Base-by-base conservation (phyloP, 2,888 invertebrate species). In the Aphodius granarius region DNA sequence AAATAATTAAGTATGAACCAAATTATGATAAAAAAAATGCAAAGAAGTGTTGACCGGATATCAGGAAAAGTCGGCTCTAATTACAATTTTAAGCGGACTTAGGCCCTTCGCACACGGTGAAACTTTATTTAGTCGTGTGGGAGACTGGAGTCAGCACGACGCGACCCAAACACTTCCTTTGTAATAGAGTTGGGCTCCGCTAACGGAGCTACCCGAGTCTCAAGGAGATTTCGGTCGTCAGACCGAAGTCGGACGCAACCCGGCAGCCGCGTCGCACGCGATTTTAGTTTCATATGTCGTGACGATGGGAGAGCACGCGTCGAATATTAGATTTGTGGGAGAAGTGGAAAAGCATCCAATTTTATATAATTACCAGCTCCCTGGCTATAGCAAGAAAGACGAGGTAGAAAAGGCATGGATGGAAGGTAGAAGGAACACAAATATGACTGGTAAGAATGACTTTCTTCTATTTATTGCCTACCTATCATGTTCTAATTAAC, bases 351-450 rank as follows among this genome's bases (percentile, higher is more conserved):
- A 66, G 17, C 20, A 66, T 16, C 16, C 15, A 66, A 20, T 66
- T 66, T 20, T 66, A 17, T 66, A 66, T 20, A 66, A 66, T 20
- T 66, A 66, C 66, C 18, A 66, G 3, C 66, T 66, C 66, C 66
- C 66, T 20, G 66, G 66, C n/a, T 66, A 66, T 16, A 20, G 19
- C 19, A 66, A 20, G 17, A 66, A 66, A 13, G 19, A 66, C 17
- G 66, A 43, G 43, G 43, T 43, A 43, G 43, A 43, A 13, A 1
- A 43, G 43, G 43, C 43, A 13, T 43, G 43, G 43, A 43, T 13
- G 6, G 43, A 43, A 43, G 43, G 6, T 13, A 13, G 43, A 43
- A 43, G 43, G 13, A 43, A 43, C 43, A 43, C 43, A 43, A 43
- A 43, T 3, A 43, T 43, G 43, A 43, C 43, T 2, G 43, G 43